Base-by-base conservation (phyloP, 2,113 vertebrate species). In the Labrus mixtus region DNA sequence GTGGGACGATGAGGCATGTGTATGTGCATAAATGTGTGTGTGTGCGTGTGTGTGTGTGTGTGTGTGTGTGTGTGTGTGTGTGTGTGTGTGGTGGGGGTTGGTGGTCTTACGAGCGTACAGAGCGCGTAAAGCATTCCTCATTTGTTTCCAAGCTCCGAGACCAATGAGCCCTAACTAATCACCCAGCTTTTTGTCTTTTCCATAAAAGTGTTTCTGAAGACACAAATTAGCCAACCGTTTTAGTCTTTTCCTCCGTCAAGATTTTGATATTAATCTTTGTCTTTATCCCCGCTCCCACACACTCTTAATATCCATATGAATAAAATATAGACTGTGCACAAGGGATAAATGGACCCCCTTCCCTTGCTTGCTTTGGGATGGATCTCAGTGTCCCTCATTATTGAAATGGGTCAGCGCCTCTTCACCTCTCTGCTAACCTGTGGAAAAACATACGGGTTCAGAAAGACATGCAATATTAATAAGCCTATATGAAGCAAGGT, bases 291-390 rank as follows among this genome's bases (percentile, higher is more conserved):
- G 37, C 61, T 50, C 72, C 58, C 43, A 78, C 72, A 48, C 72
- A 50, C 50, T 67, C 58, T 79, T 93, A 86, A 90, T 90, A 84
- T 85, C 78, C 76, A 75, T 82, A 89, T 90, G 76, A 92, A 93
- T 93, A 90, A 91, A 91, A 87, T 85, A 91, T 84, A 82, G 37
- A 69, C 78, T 73, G 82, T 3, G 59, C 60, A 76, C 59, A 16
- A 63, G 73, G 50, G 62, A 85, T 46, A 36, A 81, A 64, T 66
- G 37, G 43, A 65, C 23, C 48, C 43, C 15, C 65, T 41, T 68
- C 51, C 33, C 33, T 53, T 3, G 10, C 73, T 69, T 36, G 59
- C 70, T 76, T 73, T 76, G 6, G 29, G 78, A 74, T 60, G 71
- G 79, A 80, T 81, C 68, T 86, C 81, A 78, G 72, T 82, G 80